Base-by-base conservation (phyloP, 2,888 invertebrate species). In the Invenusta paracnida region DNA sequence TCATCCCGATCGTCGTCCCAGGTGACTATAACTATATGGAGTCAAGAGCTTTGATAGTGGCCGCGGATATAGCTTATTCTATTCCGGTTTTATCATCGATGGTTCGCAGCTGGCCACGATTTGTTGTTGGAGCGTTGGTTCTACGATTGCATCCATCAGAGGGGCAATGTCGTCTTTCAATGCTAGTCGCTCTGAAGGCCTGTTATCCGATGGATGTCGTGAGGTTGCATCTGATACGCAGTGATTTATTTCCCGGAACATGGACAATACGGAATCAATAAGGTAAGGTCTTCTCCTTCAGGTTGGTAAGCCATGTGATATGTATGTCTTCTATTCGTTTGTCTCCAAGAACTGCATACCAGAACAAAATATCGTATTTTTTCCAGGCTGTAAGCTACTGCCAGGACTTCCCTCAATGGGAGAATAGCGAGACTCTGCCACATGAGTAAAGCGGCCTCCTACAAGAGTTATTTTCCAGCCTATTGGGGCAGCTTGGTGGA, bases 341-440 rank as follows among this genome's bases (percentile, higher is more conserved):
- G 85, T 87, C 85, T 67, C 87, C 87, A 25, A 87, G 84, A 5
- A 83, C 87, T 28, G 82, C 87, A 87, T 13, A 82, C 87, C 48
- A 87, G 82, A 5, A 85, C 85, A 30, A 87, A 87, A 67, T 67
- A 85, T 23, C 87, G 66, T 25, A 86, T 48, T 29, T 83, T 81
- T 67, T 87, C 87, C 13, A 86, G 86, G n/a, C 83, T 84, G 30
- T 85, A 82, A 0, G 83, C 86, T 0, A 87, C 87, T 28, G 73
- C 79, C n/a, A 87, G 48, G 67, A 85, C 87, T 82, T 82, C 83
- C 83, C 28, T 30, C 30, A n/a, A 82, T 30, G 11, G 28, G 83
- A n/a, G 83, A 13, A 28, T 82, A 82, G 30, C 2, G 29, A 2
- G 83, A 82, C 23, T 82, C 83, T n/a, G 83, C 83, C 23, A 13